A percentile compares a stretch with the other conserved stretches of the same genome.
These are phyloP conservation scores for Myotis davidii DNA, from an alignment of 2,113 vertebrate genomes.

Conservation along the genomic window DNA sequence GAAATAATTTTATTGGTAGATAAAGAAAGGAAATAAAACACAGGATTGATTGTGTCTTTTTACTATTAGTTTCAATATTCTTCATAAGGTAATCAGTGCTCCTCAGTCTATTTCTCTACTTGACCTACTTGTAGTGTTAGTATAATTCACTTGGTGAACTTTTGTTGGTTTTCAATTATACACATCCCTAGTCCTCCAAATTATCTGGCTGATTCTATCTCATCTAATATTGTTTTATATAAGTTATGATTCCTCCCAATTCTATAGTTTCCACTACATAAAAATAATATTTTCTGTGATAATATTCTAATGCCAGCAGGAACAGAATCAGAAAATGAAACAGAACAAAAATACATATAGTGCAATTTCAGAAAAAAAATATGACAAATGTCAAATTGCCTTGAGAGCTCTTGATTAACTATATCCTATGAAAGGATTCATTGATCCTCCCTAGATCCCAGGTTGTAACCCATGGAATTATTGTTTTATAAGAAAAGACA, in stretches of 20 bases:
- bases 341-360: not conserved
- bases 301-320: not conserved
- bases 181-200: not conserved
- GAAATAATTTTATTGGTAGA: not conserved
- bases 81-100: not conserved
- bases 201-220: not conserved
- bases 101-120: not conserved
- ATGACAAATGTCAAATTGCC: not conserved
- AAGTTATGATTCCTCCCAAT: not conserved
- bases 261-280: not conserved
- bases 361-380: not conserved
- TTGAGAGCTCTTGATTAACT: not conserved
- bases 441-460: not conserved
- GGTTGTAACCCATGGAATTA: not conserved
- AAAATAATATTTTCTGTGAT: not conserved
- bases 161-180: not conserved
- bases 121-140: not conserved
- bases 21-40: not conserved
- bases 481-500: not conserved
- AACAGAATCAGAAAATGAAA: slow-evolving; percentile 4
- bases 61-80: not conserved
- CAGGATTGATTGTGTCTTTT: not conserved
- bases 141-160: not conserved
- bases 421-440: not conserved
- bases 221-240: not conserved